phyloP scores from a whole-genome alignment of 2,888 invertebrate genomes.

The Drosophila fungiperda region DNA sequence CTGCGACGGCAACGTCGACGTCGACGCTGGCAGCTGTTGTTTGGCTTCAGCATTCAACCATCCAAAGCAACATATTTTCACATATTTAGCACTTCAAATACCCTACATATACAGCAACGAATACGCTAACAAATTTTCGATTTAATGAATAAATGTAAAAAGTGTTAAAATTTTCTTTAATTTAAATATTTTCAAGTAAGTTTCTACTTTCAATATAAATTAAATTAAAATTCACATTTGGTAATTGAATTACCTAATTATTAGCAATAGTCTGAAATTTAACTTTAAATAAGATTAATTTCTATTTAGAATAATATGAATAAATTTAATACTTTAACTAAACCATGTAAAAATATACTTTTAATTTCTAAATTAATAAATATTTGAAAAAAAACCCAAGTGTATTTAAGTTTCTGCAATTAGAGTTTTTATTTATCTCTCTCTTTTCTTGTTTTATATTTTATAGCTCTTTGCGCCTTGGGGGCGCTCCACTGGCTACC shows the following conservation, averaged over 20 bases:
- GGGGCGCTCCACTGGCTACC: constrained; percentile 32
- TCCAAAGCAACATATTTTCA: constrained; percentile 23
- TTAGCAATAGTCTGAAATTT: not conserved
- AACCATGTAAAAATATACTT: too few species aligned
- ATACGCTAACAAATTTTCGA: not conserved
- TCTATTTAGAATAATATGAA: not conserved
- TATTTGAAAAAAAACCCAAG: constrained; percentile 7
- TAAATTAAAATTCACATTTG: not conserved
- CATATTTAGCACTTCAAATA: constrained; percentile 15
- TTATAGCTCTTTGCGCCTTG: constrained; percentile 46
- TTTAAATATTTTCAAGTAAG: not conserved
- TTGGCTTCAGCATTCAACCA: constrained; percentile 41
- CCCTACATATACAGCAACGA: not conserved
- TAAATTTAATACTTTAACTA: not conserved
- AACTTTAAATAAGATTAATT: not conserved
- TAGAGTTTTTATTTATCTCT: not conserved
- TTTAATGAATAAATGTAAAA: not conserved
- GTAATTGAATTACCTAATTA: not conserved
- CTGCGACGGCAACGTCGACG: constrained; percentile 7
- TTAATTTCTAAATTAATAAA: not conserved
- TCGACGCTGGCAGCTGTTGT: constrained; percentile 56
- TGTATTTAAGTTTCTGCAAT: constrained; percentile 16
- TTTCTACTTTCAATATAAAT: not conserved
- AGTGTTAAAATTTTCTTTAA: not conserved
- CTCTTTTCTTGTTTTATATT: constrained; percentile 51